A percentile compares a stretch with the other conserved stretches of the same genome.
Evolutionary conservation across 2,888 invertebrate genomes (phyloP).

Genomic region (Drosophila nigritarsus): DNA sequence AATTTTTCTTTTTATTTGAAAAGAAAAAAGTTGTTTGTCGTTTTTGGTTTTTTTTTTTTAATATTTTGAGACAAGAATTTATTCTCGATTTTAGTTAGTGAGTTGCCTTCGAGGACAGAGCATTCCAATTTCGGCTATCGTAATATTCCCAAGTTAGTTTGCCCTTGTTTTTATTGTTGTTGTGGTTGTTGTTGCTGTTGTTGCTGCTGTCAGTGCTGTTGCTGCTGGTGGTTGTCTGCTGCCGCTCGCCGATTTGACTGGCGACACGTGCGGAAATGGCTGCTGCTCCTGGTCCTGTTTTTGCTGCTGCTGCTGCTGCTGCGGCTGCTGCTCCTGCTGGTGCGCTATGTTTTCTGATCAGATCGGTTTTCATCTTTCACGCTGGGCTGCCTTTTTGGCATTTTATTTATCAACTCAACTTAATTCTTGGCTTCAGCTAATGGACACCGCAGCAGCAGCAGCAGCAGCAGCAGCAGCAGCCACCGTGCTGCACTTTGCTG

Average conservation of each 20-base stretch:
- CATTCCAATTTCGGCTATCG: slow-evolving; percentile 13
- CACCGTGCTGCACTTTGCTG: slow-evolving; percentile 68
- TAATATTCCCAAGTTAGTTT: slow-evolving; percentile 17
- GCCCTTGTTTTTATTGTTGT: slow-evolving; percentile 11
- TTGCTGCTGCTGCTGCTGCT: neutral
- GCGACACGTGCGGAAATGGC: slow-evolving; percentile 51
- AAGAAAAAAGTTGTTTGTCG: neutral
- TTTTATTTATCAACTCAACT: slow-evolving; percentile 77
- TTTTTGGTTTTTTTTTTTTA: neutral
- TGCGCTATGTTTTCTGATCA: slow-evolving; percentile 1
- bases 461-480: neutral
- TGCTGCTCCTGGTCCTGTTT: slow-evolving; percentile 10
- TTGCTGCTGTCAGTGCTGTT: slow-evolving; percentile 9
- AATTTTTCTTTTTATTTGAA: too few species aligned
- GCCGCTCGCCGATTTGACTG: slow-evolving; percentile 55
- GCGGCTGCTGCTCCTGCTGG: neutral
- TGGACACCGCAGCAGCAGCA: slow-evolving; percentile 44
- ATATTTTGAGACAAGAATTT: too few species aligned
- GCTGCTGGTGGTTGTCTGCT: slow-evolving; percentile 35
- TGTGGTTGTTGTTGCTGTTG: slow-evolving; percentile 2
- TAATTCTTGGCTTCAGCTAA: slow-evolving; percentile 77
- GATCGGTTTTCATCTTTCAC: slow-evolving; percentile 66
- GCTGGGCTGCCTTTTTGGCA: slow-evolving; percentile 63
- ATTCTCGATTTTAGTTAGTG: neutral
- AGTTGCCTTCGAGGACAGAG: slow-evolving; percentile 7